Percentiles rank a stretch among this genome's conserved stretches.
Conservation (phyloP, 2,113 vertebrate genomes). For the Cryptomyrus ogoouensis region DNA sequence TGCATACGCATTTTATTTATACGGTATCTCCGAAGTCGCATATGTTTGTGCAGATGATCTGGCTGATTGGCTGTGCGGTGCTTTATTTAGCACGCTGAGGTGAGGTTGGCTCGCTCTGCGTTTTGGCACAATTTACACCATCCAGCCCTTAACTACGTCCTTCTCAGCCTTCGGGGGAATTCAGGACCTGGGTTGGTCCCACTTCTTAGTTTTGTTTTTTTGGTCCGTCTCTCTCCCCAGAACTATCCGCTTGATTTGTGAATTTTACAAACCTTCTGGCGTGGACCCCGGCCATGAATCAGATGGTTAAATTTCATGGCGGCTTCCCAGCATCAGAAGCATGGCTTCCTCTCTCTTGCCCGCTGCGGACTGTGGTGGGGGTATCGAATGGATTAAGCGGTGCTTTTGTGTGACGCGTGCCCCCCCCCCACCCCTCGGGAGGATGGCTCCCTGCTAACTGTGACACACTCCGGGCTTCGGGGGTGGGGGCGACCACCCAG, state of each 20-base stretch:
- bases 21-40: background rate
- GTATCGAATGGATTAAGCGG: background rate
- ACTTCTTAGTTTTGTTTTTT: background rate
- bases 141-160: background rate
- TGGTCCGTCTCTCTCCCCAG: background rate
- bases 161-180: background rate
- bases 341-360: background rate
- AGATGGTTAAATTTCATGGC: background rate
- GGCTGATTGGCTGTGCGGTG: background rate
- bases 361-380: background rate
- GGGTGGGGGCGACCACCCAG: background rate
- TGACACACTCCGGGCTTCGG: background rate
- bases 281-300: background rate
- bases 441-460: background rate
- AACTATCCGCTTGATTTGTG: background rate
- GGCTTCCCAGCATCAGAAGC: background rate
- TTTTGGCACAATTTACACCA: background rate
- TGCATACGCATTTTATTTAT: background rate
- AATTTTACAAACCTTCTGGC: background rate
- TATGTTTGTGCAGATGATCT: background rate
- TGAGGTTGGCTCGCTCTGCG: background rate
- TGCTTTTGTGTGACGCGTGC: background rate
- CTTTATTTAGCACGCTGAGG: background rate
- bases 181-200: background rate
- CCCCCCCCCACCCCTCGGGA: background rate